Percentiles rank a stretch among this genome's conserved stretches.
phyloP scores from a whole-genome alignment of 2,888 invertebrate genomes.

The Aquatica leii region DNA sequence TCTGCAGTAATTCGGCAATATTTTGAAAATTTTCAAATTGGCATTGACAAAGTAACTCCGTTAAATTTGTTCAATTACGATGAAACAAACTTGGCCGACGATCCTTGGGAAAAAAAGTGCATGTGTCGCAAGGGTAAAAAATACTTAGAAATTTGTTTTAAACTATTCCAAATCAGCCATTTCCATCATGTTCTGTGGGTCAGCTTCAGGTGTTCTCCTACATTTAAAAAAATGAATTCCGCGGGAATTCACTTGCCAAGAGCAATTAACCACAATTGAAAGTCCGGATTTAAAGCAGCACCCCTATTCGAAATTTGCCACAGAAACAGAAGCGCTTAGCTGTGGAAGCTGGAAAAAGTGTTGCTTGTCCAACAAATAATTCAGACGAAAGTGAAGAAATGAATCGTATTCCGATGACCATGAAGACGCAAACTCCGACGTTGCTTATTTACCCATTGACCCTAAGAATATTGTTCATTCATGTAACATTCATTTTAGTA shows the following conservation, averaged over 20 bases:
- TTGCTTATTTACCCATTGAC: conserved; percentile 3
- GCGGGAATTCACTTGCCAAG: neutral
- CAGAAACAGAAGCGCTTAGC: neutral
- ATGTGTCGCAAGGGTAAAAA: neutral
- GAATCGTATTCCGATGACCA: conserved; percentile 5
- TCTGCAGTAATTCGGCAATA: neutral
- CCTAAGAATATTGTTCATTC: neutral
- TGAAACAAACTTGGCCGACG: neutral
- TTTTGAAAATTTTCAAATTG: neutral
- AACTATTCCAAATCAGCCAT: neutral
- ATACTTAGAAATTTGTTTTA: neutral
- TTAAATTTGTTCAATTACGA: neutral
- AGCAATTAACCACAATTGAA: neutral
- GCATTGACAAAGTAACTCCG: neutral
- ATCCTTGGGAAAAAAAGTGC: neutral
- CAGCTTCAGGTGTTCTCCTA: neutral
- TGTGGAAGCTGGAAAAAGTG: neutral
- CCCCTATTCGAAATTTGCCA: neutral
- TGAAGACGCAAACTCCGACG: conserved; percentile 8
- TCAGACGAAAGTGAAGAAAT: conserved; percentile 3
- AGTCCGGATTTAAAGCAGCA: neutral
- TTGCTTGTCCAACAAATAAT: neutral
- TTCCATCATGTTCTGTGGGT: neutral
- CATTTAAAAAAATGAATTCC: neutral
- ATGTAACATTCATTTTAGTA: neutral